Evolutionary conservation across 64 coral and sea anemone genomes (phyloP).

Genomic region (Montipora capricornis): DNA sequence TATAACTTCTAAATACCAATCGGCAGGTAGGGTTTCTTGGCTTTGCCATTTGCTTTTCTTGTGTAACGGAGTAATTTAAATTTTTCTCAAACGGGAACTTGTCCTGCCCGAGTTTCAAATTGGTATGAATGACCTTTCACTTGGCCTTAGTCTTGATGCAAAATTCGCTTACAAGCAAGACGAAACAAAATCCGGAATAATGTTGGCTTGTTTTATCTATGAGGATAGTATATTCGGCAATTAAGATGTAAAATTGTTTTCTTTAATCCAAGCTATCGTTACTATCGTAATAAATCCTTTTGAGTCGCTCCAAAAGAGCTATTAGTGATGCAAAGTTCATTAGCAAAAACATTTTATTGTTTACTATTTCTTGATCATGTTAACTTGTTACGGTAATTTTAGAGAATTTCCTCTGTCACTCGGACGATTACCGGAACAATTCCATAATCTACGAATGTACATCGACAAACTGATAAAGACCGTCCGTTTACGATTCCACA

Average conservation of each 20-base stretch:
- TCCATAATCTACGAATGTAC: neutral
- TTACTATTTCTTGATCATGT: neutral
- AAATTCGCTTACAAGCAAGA: neutral
- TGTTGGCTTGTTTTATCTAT: neutral
- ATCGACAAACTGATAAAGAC: neutral
- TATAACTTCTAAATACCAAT: too few species aligned
- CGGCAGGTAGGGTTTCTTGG: too few species aligned
- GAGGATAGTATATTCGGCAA: neutral
- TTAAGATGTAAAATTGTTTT: neutral
- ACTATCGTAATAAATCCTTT: neutral
- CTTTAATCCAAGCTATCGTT: too few species aligned
- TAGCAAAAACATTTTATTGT: neutral
- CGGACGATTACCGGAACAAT: neutral
- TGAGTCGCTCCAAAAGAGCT: neutral
- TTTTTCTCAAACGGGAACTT: too few species aligned
- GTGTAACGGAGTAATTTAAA: too few species aligned
- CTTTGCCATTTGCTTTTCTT: too few species aligned
- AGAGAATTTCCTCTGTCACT: neutral
- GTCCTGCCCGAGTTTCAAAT: too few species aligned
- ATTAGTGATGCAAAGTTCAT: neutral
- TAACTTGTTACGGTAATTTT: neutral
- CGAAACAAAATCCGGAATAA: neutral
- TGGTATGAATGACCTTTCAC: too few species aligned
- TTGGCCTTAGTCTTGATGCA: too few species aligned
- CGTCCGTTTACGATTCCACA: too few species aligned